phyloP scores from a whole-genome alignment of 1,140 invertebrate genomes.

The Ceratina calcarata region DNA sequence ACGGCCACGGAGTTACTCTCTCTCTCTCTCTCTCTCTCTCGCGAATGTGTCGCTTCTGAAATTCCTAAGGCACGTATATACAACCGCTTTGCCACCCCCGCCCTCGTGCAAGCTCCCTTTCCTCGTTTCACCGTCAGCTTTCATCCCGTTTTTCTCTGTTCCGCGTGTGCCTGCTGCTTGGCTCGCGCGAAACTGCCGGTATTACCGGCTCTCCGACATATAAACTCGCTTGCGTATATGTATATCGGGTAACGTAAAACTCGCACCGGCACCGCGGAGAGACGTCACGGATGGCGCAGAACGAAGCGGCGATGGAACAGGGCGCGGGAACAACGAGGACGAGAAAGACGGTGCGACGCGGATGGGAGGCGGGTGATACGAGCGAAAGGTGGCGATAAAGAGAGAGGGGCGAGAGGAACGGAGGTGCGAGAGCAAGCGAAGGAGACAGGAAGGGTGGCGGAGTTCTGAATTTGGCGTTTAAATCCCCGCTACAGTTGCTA shows the following conservation, averaged over 20 bases:
- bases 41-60: conserved; percentile 73
- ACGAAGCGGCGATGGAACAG: neutral
- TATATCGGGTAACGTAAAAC: conserved; percentile 76
- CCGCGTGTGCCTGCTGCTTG: conserved; percentile 7
- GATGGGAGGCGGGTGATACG: neutral
- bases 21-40: too few species aligned
- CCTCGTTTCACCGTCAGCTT: neutral
- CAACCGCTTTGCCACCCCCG: conserved; percentile 25
- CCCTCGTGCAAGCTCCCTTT: too few species aligned
- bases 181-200: conserved; percentile 68
- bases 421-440: neutral
- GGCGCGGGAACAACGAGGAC: neutral
- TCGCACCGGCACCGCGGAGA: conserved; percentile 46
- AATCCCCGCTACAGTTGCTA: conserved; percentile 45
- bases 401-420: neutral
- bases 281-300: neutral
- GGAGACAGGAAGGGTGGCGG: neutral
- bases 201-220: conserved; percentile 69
- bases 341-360: neutral
- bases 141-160: neutral
- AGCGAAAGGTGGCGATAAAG: neutral
- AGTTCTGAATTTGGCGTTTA: conserved; percentile 68
- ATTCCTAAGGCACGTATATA: conserved; percentile 70
- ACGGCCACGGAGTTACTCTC: conserved; percentile 68
- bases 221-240: conserved; percentile 66